Evolutionary conservation across 1,140 invertebrate genomes (phyloP).

Genomic region (Drosophila ercepeae): DNA sequence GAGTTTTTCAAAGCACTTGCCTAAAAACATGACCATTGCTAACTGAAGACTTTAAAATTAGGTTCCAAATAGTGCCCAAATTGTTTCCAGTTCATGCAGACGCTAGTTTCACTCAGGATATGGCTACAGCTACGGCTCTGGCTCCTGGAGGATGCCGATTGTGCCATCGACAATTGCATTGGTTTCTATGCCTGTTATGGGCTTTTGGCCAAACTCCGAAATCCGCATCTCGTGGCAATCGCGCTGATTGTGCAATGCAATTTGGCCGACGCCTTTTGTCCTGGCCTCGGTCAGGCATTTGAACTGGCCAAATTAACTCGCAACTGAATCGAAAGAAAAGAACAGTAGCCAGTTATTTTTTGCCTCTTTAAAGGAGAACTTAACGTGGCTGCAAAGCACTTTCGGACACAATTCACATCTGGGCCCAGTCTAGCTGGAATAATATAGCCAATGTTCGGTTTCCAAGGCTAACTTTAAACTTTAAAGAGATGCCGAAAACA

Average conservation of each 20-base stretch:
- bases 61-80: background rate
- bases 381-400: no score
- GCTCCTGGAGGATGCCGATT: constrained; percentile 35
- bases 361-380: background rate
- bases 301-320: constrained; percentile 68
- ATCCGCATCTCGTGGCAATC: constrained; percentile 47
- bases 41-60: background rate
- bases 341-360: constrained; percentile 9
- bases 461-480: background rate
- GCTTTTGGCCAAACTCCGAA: constrained; percentile 4
- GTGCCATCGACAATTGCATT: constrained; percentile 53
- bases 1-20: background rate
- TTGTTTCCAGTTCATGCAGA: constrained; percentile 11
- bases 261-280: constrained; percentile 63
- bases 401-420: no score
- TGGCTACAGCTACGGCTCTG: background rate
- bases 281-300: constrained; percentile 59
- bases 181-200: constrained; percentile 20
- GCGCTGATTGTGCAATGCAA: constrained; percentile 69
- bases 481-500: no score
- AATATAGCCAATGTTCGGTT: background rate
- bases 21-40: background rate
- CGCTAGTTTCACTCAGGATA: background rate
- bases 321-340: constrained; percentile 2
- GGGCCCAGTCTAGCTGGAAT: background rate